phyloP scores from a whole-genome alignment of 53 echinoderm and acorn worm species.

The Henricia sp. region DNA sequence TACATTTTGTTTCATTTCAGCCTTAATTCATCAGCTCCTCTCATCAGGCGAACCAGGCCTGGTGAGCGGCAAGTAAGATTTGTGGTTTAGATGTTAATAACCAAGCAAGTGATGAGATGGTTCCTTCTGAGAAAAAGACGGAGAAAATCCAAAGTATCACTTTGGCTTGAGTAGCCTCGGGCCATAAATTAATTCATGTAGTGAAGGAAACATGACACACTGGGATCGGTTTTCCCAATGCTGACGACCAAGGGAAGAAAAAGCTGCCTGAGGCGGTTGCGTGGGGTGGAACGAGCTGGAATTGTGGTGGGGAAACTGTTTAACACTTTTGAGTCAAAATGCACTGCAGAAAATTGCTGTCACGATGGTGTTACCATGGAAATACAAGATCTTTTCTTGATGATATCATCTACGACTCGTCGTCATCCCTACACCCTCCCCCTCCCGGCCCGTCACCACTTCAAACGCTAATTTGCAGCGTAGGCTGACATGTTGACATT shows the following conservation, averaged over 20 bases:
- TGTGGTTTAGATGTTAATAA: too few species aligned
- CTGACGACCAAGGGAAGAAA: not conserved
- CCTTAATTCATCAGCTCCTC: too few species aligned
- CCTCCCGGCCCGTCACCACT: conserved; percentile 47
- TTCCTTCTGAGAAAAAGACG: conserved; percentile 6
- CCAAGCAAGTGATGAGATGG: too few species aligned
- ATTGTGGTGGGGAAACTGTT: too few species aligned
- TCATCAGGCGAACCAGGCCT: too few species aligned
- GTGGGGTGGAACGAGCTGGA: not conserved
- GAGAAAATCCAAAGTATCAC: conserved; percentile 24
- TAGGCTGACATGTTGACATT: conserved; percentile 60
- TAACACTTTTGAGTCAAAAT: not conserved
- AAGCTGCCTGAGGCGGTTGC: not conserved
- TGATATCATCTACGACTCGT: conserved; percentile 18
- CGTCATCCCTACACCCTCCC: not conserved
- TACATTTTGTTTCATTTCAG: too few species aligned
- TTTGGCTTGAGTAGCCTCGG: not conserved
- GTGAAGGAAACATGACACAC: conserved; percentile 16
- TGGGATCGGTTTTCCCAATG: conserved; percentile 14
- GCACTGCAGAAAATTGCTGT: conserved; percentile 32
- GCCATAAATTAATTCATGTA: conserved; percentile 37
- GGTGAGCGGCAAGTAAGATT: too few species aligned
- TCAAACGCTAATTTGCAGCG: conserved; percentile 57
- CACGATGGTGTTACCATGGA: conserved; percentile 31
- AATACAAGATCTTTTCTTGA: not conserved